These are phyloP conservation scores for Bembecia ichneumoniformis DNA, from an alignment of 2,888 invertebrate species.

Conservation along the genomic window DNA sequence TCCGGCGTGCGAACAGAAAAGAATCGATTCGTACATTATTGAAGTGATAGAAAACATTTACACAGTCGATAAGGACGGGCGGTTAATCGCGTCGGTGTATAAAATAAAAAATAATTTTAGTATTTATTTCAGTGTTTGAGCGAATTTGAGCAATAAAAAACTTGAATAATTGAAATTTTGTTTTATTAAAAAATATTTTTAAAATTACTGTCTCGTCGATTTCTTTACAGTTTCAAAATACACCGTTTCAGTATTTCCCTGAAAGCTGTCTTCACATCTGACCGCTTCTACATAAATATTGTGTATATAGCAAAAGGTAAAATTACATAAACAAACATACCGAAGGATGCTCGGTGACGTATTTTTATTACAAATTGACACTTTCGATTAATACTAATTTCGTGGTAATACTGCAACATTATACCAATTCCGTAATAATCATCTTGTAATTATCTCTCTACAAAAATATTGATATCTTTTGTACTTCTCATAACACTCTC, in stretches of 20 bases:
- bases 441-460: constrained; percentile 44
- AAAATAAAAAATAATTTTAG: too few species aligned
- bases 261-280: too few species aligned
- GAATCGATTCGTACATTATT: too few species aligned
- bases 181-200: constrained; percentile 58
- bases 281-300: too few species aligned
- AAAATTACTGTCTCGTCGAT: constrained; percentile 44
- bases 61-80: too few species aligned
- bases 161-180: constrained; percentile 40
- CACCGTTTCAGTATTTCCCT: too few species aligned
- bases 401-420: constrained; percentile 58
- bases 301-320: constrained; percentile 32
- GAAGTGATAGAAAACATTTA: too few species aligned
- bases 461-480: constrained; percentile 69
- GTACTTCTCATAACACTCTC: constrained; percentile 67
- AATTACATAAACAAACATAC: constrained; percentile 47
- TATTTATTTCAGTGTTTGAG: too few species aligned
- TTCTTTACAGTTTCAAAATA: constrained; percentile 13
- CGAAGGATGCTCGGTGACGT: constrained; percentile 28
- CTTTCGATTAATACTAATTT: constrained; percentile 45
- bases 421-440: constrained; percentile 46
- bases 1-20: too few species aligned
- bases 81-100: too few species aligned
- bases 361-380: constrained; percentile 32
- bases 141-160: constrained; percentile 13